Evolutionary conservation across 2,888 invertebrate species (phyloP).

Genomic region (Drosophila atripex): DNA sequence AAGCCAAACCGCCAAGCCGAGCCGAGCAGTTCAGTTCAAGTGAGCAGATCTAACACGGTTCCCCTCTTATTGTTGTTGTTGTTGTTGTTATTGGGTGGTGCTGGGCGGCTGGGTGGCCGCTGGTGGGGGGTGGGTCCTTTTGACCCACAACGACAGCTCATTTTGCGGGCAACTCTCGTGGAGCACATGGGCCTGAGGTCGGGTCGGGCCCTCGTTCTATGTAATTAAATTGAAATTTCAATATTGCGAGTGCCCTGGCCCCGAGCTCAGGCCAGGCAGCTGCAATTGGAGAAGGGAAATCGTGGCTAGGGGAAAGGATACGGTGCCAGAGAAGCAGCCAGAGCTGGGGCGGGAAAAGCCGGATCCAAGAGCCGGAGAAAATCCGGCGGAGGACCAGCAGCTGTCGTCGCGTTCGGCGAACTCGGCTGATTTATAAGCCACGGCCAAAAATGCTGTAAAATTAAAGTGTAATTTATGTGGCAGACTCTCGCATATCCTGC

Average conservation of each 20-base stretch:
- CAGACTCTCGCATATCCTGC: constrained; percentile 49
- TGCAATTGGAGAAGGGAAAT: constrained; percentile 2
- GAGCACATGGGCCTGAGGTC: constrained; percentile 39
- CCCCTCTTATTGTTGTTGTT: constrained; percentile 19
- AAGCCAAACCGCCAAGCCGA: constrained; percentile 59
- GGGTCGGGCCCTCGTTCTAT: constrained; percentile 58
- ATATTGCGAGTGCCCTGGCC: constrained; percentile 64
- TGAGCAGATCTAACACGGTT: constrained; percentile 39
- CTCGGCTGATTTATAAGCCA: constrained; percentile 82
- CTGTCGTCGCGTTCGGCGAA: constrained; percentile 36
- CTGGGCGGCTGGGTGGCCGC: neutral
- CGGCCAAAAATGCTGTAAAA: constrained; percentile 82
- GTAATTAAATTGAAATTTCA: constrained; percentile 79
- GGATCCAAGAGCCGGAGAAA: constrained; percentile 14
- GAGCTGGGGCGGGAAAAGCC: constrained; percentile 12
- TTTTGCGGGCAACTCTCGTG: constrained; percentile 45
- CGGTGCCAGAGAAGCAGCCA: constrained; percentile 13
- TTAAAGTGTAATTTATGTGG: constrained; percentile 82
- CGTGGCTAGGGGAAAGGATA: constrained; percentile 1
- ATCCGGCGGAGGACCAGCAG: constrained; percentile 32
- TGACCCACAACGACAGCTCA: constrained; percentile 50
- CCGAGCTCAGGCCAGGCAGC: constrained; percentile 4
- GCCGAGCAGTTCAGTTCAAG: constrained; percentile 48
- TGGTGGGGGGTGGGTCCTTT: constrained; percentile 16
- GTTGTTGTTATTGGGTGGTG: constrained; percentile 17